Base-by-base conservation (phyloP, 2,797 vertebrate genomes). In the Gouania willdenowi region DNA sequence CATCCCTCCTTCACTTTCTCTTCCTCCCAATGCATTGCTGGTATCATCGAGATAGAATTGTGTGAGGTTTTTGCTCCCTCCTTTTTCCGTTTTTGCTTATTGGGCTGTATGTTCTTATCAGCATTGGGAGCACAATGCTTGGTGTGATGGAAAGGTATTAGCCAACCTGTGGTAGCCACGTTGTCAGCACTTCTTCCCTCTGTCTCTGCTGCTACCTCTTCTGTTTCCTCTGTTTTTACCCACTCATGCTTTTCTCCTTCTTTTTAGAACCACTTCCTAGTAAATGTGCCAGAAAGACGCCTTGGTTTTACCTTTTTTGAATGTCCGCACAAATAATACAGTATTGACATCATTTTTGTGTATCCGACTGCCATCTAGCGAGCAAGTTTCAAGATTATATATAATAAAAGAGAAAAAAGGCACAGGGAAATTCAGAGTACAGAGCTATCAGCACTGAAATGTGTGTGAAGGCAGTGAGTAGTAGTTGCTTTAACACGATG, bases 401-500 rank as follows among this genome's bases (percentile, higher is more conserved):
- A 33, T 77, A 72, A 77, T 76, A 48, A 72, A 56, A 57, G 34
- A 49, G 41, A 21, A 41, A 8, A 2, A 54, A 32, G 16, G 17
- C 43, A 33, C 32, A 49, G 18, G 44, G 41, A 46, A 53, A 31
- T 20, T 46, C 41, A 40, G 60, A 54, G 14, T 13, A 41, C 30
- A 16, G 45, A 60, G 36, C 5, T 13, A 67, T 30, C 19, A 34
- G 29, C n/a, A n/a, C n/a, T n/a, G n/a, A n/a, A n/a, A n/a, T n/a
- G n/a, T n/a, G n/a, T n/a, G 46, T n/a, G 27, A n/a, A 58, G 55
- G 55, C 67, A 38, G 47, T 62, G 58, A 69, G 64, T 60, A 69
- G 64, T 60, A 44, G 51, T 60, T 55, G 55, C 89, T 90, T 91
- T 97, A 96, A 95, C 94, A 89, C 87, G 88, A 92, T 96, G 93